A percentile compares a stretch with the other conserved stretches of the same genome.
Evolutionary conservation across 2,888 invertebrate species (phyloP).

Genomic region (Hydraecia micacea): DNA sequence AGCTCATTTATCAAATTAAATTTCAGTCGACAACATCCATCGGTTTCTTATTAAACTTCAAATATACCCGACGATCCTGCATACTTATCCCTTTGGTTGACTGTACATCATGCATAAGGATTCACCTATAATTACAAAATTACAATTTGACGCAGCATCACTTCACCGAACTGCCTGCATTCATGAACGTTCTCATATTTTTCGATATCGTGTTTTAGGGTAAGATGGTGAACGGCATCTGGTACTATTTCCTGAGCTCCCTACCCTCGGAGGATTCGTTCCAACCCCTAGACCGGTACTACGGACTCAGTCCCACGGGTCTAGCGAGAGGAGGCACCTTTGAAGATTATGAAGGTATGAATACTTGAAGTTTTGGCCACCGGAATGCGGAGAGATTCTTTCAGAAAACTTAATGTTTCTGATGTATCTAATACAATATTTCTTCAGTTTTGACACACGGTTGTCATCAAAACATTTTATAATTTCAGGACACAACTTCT

Average conservation of each 20-base stretch:
- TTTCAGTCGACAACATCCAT: too few species aligned
- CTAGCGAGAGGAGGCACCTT: slow-evolving; percentile 88
- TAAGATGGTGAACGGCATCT: slow-evolving; percentile 89
- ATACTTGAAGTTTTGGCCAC: not conserved
- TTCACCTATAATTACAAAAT: too few species aligned
- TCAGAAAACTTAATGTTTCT: not conserved
- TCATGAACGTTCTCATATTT: not conserved
- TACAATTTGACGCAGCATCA: not conserved
- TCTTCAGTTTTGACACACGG: not conserved
- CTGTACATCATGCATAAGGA: too few species aligned
- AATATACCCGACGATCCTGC: too few species aligned
- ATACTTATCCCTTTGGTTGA: too few species aligned
- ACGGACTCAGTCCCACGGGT: slow-evolving; percentile 91
- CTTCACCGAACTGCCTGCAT: not conserved
- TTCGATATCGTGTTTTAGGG: slow-evolving; percentile 75
- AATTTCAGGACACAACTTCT: slow-evolving; percentile 90
- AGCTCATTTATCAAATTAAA: too few species aligned
- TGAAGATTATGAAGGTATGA: slow-evolving; percentile 87
- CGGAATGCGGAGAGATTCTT: not conserved
- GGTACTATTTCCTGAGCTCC: slow-evolving; percentile 90
- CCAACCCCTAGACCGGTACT: slow-evolving; percentile 85
- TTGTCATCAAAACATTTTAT: not conserved
- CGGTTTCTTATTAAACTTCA: too few species aligned
- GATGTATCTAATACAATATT: not conserved
- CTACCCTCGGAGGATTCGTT: slow-evolving; percentile 87